A percentile compares a stretch with the other conserved stretches of the same genome.
These are phyloP conservation scores for Pseudomyrmex pallidus DNA, from an alignment of 1,140 invertebrate genomes.

Conservation along the genomic window DNA sequence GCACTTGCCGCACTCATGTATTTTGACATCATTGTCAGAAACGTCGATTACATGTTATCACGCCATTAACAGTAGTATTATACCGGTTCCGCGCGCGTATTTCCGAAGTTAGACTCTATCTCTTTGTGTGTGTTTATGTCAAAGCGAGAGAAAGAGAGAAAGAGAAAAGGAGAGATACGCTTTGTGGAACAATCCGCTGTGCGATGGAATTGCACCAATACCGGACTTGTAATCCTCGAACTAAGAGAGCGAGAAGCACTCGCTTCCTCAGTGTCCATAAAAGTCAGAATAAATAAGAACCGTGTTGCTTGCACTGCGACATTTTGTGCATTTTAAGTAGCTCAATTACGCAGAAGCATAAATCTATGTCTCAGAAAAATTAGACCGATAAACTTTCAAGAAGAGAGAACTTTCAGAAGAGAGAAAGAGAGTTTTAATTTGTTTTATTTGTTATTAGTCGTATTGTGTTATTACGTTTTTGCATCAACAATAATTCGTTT, in stretches of 20 bases:
- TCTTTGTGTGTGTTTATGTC: background rate
- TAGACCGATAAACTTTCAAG: conserved; percentile 16
- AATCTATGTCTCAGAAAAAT: conserved; percentile 10
- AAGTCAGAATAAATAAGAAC: conserved; percentile 13
- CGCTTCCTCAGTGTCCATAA: background rate
- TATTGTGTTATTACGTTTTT: background rate
- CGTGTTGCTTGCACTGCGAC: background rate
- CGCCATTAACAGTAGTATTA: conserved; percentile 36
- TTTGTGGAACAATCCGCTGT: conserved; percentile 1
- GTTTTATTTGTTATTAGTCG: too few relatives aligned
- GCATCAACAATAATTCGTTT: background rate
- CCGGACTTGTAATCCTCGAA: conserved; percentile 43
- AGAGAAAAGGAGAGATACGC: background rate
- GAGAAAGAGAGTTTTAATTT: background rate
- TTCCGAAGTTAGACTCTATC: conserved; percentile 4
- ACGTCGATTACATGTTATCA: conserved; percentile 51
- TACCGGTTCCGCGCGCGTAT: conserved; percentile 1
- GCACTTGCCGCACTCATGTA: conserved; percentile 26
- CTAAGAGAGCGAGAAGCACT: background rate
- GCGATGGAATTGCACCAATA: background rate
- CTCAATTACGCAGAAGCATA: conserved; percentile 17
- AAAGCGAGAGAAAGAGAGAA: too few relatives aligned
- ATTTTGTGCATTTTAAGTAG: conserved; percentile 37
- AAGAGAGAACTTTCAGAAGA: background rate
- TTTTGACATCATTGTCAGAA: conserved; percentile 57